A percentile compares a stretch with the other conserved stretches of the same genome.
These are phyloP conservation scores for Natrix natrix DNA, from an alignment of 2,797 vertebrate genomes.

Conservation along the genomic window DNA sequence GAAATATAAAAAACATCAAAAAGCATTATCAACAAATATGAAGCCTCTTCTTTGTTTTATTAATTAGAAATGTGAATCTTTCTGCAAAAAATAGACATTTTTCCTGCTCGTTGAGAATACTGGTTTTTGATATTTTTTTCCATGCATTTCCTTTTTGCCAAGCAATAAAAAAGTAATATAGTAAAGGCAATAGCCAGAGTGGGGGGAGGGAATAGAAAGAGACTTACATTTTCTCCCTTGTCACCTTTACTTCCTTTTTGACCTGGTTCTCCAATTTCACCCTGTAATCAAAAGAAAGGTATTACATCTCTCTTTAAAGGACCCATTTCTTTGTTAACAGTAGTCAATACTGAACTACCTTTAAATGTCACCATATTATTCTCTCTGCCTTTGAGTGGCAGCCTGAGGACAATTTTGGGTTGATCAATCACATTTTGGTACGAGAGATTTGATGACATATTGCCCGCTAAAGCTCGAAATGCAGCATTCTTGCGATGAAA, in stretches of 20 bases:
- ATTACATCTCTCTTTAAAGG: slow-evolving; percentile 55
- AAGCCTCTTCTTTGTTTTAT: neutral
- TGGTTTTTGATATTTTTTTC: slow-evolving; percentile 13
- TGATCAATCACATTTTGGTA: slow-evolving; percentile 38
- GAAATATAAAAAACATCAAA: neutral
- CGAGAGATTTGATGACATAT: slow-evolving; percentile 57
- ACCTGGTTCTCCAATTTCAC: slow-evolving; percentile 95
- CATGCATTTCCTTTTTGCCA: neutral
- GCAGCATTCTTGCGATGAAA: slow-evolving; percentile 42
- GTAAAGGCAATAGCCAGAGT: neutral
- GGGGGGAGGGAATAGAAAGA: neutral
- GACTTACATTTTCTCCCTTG: slow-evolving; percentile 95
- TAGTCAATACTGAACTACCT: neutral
- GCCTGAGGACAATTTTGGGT: slow-evolving; percentile 28
- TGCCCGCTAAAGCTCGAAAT: slow-evolving; percentile 41
- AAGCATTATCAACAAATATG: neutral
- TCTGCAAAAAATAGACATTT: neutral
- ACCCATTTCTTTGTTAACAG: slow-evolving; percentile 11
- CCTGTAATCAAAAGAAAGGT: slow-evolving; percentile 76
- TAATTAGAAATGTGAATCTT: neutral
- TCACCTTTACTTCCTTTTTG: slow-evolving; percentile 98
- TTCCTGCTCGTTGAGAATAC: neutral
- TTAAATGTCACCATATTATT: slow-evolving; percentile 41
- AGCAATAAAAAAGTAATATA: neutral
- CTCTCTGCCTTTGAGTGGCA: slow-evolving; percentile 19